Evolutionary conservation across 2,797 vertebrate genomes (phyloP), one percentile per base, ranked within the genome.

Genomic region (Acipenser ruthenus): DNA sequence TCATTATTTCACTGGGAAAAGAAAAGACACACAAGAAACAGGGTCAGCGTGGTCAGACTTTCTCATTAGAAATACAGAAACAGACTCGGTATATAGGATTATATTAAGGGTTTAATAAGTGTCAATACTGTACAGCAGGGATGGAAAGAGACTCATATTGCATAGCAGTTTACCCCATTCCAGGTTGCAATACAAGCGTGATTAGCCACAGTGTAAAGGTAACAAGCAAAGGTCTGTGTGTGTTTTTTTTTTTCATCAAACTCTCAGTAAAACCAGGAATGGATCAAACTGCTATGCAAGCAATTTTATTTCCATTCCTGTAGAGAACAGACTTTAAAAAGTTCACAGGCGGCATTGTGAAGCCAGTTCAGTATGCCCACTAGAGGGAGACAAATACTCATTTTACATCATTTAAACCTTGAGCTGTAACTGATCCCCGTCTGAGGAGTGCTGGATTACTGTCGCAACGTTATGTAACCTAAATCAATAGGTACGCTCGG

Each of bases 1-100:
- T 95, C 10, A 90, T 77, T 49, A 55, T 4, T 18, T 95, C 93
- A 49, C 94, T 98, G 78, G 56, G 52, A 71, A 63, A 6, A 18
- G 3, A 50, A 15, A 13, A 71, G n/a, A 11, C 9, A 53, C 51
- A 53, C 51, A 53, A 53, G 51, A 53, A 53, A 53, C 8, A 8
- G 8, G 8, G 8, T 53, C 12, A 53, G 12, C 8, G 51, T 8
- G 51, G 8, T 53, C 12, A 37, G 23, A 37, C 23, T 18, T 18
- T 37, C 23, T 53, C 1, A 51, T 8, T 53, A 9, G 3, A 53
- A 8, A 53, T 53, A 12, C 1, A 18, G 23, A 10, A 59, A 58
- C 49, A 7, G 7, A 53, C 49, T 6, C 12, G 13, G 11, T 18
- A 6, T 11, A 18, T 11, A 8, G 1, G 48, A n/a, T 6, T 6